These are phyloP conservation scores for Hemistola chrysoprasaria DNA, from an alignment of 2,888 invertebrate genomes.

Conservation along the genomic window DNA sequence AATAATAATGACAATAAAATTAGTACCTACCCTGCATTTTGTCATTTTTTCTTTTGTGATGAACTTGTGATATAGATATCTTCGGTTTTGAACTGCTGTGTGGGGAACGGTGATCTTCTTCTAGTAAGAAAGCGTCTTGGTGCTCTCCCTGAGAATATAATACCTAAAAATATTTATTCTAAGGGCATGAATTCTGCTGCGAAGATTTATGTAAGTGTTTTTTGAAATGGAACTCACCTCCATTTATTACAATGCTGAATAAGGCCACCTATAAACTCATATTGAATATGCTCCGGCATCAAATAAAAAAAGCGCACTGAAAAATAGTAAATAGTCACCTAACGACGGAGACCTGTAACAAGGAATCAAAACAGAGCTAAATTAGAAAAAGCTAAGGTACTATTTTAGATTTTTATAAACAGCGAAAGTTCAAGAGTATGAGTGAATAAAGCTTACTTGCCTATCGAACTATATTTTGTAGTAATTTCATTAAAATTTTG, in stretches of 20 bases:
- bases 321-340: constrained; percentile 43
- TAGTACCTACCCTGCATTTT: constrained; percentile 44
- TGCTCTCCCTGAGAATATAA: constrained; percentile 48
- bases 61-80: constrained; percentile 13
- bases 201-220: neutral
- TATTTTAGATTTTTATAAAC: neutral
- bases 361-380: constrained; percentile 44
- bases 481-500: constrained; percentile 73
- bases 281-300: constrained; percentile 47
- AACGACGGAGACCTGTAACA: constrained; percentile 54
- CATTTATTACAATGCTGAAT: constrained; percentile 49
- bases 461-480: constrained; percentile 55
- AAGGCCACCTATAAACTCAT: constrained; percentile 41
- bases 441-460: constrained; percentile 10
- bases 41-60: constrained; percentile 56
- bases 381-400: constrained; percentile 27
- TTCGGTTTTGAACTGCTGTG: constrained; percentile 46
- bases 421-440: constrained; percentile 8
- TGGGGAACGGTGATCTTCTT: constrained; percentile 53
- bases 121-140: constrained; percentile 55
- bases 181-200: too few species aligned
- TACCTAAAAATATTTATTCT: too few species aligned
- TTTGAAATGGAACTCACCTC: constrained; percentile 45
- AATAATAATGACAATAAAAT: too few species aligned
- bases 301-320: constrained; percentile 43